phyloP scores from a whole-genome alignment of 1,140 invertebrate species.

The Eriosoma lanigerum region DNA sequence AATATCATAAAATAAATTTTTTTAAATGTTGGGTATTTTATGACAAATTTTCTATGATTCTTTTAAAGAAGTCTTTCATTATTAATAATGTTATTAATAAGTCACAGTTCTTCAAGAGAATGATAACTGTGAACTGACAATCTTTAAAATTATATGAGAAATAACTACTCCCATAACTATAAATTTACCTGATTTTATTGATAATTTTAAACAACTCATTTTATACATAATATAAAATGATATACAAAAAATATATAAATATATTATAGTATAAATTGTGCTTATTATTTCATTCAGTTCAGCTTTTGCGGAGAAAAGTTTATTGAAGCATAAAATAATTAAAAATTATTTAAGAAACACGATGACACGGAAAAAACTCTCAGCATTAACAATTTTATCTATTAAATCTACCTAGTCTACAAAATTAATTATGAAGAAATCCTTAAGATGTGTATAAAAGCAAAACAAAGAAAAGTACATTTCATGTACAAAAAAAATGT shows the following conservation, averaged over 20 bases:
- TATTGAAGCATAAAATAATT: conserved; percentile 6
- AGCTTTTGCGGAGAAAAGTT: not conserved
- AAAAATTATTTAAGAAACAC: conserved; percentile 9
- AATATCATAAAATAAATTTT: not conserved
- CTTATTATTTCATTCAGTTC: not conserved
- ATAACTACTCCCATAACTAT: not conserved
- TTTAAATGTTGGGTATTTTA: not conserved
- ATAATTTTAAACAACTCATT: not conserved
- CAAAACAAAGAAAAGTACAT: not conserved
- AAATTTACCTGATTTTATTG: not conserved
- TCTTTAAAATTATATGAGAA: not conserved
- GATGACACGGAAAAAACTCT: not conserved
- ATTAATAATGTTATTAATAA: not conserved
- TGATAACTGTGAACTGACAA: not conserved
- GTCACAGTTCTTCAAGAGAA: not conserved
- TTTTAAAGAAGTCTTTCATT: not conserved
- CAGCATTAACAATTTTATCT: not conserved
- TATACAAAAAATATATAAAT: not conserved
- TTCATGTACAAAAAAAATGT: conserved; percentile 9
- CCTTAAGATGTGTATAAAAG: not conserved
- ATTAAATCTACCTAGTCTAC: not conserved
- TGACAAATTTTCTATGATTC: not conserved
- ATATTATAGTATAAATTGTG: not conserved
- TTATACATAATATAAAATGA: not conserved
- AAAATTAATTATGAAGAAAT: conserved; percentile 8